These are phyloP conservation scores for Euphydryas editha DNA, from an alignment of 2,888 invertebrate genomes.

Conservation along the genomic window DNA sequence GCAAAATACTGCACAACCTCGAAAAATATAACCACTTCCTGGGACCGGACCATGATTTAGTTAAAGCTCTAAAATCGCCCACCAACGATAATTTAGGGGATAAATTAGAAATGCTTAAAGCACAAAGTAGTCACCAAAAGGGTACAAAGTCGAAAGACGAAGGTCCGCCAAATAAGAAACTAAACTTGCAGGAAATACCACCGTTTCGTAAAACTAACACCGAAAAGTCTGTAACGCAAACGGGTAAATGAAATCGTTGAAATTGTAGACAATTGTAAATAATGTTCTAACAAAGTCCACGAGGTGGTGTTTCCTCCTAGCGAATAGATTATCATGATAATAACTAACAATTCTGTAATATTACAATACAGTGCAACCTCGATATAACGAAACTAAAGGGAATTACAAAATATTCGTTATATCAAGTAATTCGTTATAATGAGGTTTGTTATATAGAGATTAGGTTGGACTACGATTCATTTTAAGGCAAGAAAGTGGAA, in stretches of 20 bases:
- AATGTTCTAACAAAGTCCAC: constrained; percentile 28
- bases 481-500: too few species aligned
- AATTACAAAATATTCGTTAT: too few species aligned
- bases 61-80: constrained; percentile 78
- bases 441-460: too few species aligned
- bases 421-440: too few species aligned
- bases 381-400: too few species aligned
- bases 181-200: constrained; percentile 82
- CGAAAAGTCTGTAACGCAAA: constrained; percentile 56
- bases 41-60: constrained; percentile 83
- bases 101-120: constrained; percentile 69
- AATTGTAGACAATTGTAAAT: constrained; percentile 14
- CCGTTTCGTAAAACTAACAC: constrained; percentile 71
- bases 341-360: constrained; percentile 25
- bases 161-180: constrained; percentile 81
- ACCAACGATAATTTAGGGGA: constrained; percentile 71
- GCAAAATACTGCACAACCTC: constrained; percentile 95
- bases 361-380: too few species aligned
- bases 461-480: too few species aligned
- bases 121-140: constrained; percentile 69
- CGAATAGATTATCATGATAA: constrained; percentile 22
- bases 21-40: constrained; percentile 92
- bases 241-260: constrained; percentile 37
- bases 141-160: constrained; percentile 79
- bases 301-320: constrained; percentile 61